Percentiles rank a stretch among this genome's conserved stretches.
Evolutionary conservation across 2,888 invertebrate genomes (phyloP).

Genomic region (Amblyjoppa fuscipennis): DNA sequence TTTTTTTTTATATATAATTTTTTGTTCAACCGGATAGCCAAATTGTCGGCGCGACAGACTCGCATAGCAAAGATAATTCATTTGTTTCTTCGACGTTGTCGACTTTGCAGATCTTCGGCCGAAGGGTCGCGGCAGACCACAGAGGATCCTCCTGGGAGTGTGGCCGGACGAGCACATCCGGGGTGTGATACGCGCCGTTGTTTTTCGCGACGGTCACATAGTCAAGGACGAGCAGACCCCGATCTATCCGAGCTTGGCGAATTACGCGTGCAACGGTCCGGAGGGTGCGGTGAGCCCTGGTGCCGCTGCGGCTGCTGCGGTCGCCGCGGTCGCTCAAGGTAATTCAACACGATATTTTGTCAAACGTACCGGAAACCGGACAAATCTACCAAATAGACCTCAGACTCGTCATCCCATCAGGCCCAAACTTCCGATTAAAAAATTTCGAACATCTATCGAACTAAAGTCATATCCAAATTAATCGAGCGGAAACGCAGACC

Average conservation of each 20-base stretch:
- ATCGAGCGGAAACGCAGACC: not conserved
- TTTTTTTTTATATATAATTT: constrained; percentile 5
- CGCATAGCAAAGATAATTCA: constrained; percentile 36
- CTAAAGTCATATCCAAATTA: not conserved
- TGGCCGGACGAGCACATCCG: constrained; percentile 98
- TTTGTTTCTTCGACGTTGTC: constrained; percentile 40
- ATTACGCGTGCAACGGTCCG: constrained; percentile 86
- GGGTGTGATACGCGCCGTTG: constrained; percentile 96
- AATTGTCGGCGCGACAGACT: constrained; percentile 34
- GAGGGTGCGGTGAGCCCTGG: constrained; percentile 88
- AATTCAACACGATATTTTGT: constrained; percentile 68
- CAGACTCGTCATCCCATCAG: not conserved
- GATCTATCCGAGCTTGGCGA: constrained; percentile 83
- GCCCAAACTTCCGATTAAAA: not conserved
- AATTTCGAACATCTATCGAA: not conserved
- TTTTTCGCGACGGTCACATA: constrained; percentile 93
- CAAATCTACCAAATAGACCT: constrained; percentile 22
- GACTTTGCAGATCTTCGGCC: constrained; percentile 91
- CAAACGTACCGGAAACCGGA: constrained; percentile 2
- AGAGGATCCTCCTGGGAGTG: constrained; percentile 95
- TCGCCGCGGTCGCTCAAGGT: constrained; percentile 94
- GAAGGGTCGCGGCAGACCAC: constrained; percentile 96
- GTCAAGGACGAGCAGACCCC: constrained; percentile 83
- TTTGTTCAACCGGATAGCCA: not conserved
- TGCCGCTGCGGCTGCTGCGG: constrained; percentile 93